Conservation (phyloP, 2,797 vertebrate genomes). For the Oceanodroma leucorhoa region DNA sequence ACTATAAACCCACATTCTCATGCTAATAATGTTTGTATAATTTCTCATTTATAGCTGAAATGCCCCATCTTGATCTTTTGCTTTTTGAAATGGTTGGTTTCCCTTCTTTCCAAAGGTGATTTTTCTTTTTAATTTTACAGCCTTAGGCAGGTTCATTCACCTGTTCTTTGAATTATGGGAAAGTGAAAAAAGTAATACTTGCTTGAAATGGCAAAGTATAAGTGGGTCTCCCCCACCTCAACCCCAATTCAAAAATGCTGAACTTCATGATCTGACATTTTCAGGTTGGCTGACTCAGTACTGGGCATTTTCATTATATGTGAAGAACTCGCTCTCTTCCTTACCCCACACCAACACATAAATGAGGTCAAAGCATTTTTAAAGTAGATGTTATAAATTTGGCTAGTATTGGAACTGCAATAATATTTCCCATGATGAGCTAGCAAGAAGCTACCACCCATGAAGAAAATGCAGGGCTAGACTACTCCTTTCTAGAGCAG, state of each 20-base stretch:
- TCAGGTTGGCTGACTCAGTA: not conserved
- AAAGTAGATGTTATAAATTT: not conserved
- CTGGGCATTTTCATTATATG: not conserved
- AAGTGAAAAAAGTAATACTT: not conserved
- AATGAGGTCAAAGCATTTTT: not conserved
- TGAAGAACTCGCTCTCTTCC: not conserved
- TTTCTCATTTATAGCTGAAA: not conserved
- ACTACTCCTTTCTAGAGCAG: not conserved
- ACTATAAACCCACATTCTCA: not conserved
- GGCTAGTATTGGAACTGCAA: not conserved
- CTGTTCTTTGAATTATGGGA: not conserved
- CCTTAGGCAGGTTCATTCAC: conserved; percentile 17
- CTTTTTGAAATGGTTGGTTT: not conserved
- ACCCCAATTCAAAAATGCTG: conserved; percentile 9
- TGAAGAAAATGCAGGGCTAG: not conserved
- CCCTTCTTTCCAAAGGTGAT: not conserved
- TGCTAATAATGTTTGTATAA: not conserved
- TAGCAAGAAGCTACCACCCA: not conserved
- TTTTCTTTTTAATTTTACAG: conserved; percentile 38
- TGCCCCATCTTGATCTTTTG: not conserved
- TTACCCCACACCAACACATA: not conserved
- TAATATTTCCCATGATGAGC: not conserved
- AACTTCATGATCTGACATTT: conserved; percentile 34
- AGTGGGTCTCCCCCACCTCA: not conserved
- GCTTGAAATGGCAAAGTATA: conserved; percentile 20